Conservation (phyloP, 2,797 vertebrate species). For the Epinephelus awoara region DNA sequence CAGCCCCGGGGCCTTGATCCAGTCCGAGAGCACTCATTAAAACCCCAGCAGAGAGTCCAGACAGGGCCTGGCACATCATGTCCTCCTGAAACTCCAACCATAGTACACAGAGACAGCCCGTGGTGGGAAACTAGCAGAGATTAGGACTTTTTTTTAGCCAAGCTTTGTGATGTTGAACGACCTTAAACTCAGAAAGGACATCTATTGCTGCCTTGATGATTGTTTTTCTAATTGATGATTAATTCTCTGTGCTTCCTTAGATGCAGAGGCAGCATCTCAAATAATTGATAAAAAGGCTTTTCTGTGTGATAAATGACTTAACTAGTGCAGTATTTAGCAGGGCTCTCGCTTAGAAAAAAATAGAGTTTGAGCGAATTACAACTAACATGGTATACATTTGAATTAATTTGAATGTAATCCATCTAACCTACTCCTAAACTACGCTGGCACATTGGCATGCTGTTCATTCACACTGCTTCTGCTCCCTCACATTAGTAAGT, state of each 20-base stretch:
- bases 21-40: conserved; percentile 68
- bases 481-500: background rate
- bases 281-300: background rate
- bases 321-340: background rate
- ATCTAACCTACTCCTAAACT: background rate
- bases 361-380: background rate
- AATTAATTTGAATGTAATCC: too few relatives aligned
- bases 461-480: background rate
- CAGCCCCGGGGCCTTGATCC: conserved; percentile 65
- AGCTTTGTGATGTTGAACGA: conserved; percentile 44
- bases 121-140: conserved; percentile 46
- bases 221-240: conserved; percentile 13
- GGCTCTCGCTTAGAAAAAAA: background rate
- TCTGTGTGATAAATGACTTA: background rate
- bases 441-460: background rate
- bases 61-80: conserved; percentile 41
- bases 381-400: background rate
- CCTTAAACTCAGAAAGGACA: conserved; percentile 15
- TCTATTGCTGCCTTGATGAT: conserved; percentile 13
- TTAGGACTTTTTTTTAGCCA: conserved; percentile 32
- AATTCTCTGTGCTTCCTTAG: background rate
- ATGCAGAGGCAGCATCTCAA: background rate
- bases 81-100: conserved; percentile 43
- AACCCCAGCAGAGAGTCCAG: conserved; percentile 61
- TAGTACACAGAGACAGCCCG: conserved; percentile 23